Evolutionary conservation across 2,797 vertebrate genomes (phyloP).

Genomic region (Apogon hyalosoma): DNA sequence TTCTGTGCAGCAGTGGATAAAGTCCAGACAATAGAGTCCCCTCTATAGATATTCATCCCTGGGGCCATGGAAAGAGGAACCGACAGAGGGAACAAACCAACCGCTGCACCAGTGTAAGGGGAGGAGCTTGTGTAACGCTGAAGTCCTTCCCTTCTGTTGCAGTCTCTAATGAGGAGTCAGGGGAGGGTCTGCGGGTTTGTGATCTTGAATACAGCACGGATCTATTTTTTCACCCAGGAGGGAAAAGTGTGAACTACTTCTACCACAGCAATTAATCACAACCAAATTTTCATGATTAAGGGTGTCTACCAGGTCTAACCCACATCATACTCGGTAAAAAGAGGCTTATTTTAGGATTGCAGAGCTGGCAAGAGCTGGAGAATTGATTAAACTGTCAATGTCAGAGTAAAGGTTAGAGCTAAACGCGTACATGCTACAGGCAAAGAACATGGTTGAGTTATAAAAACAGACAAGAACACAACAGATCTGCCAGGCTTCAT

Average conservation of each 20-base stretch:
- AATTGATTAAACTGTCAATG: conserved; percentile 23
- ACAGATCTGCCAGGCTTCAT: neutral
- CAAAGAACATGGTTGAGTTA: neutral
- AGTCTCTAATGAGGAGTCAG: conserved; percentile 68
- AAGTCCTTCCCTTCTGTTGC: conserved; percentile 56
- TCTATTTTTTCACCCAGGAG: conserved; percentile 37
- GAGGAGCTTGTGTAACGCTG: conserved; percentile 47
- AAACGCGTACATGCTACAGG: neutral
- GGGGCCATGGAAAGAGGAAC: conserved; percentile 50
- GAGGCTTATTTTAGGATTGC: conserved; percentile 24
- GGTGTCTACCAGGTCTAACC: neutral
- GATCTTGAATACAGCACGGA: neutral
- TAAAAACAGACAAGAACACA: neutral
- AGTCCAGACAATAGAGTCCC: conserved; percentile 63
- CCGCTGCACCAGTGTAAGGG: conserved; percentile 14
- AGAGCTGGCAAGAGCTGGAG: neutral
- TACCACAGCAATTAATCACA: conserved; percentile 43
- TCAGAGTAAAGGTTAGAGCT: conserved; percentile 9
- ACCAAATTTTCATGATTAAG: conserved; percentile 14
- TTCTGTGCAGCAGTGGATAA: conserved; percentile 51
- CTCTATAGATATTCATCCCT: conserved; percentile 68
- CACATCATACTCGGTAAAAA: neutral
- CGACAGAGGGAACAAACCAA: conserved; percentile 38
- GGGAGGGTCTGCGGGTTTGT: conserved; percentile 54
- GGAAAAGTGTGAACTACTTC: conserved; percentile 27